phyloP scores from a whole-genome alignment of 2,888 invertebrate species.

The Meliscaeva auricollis region DNA sequence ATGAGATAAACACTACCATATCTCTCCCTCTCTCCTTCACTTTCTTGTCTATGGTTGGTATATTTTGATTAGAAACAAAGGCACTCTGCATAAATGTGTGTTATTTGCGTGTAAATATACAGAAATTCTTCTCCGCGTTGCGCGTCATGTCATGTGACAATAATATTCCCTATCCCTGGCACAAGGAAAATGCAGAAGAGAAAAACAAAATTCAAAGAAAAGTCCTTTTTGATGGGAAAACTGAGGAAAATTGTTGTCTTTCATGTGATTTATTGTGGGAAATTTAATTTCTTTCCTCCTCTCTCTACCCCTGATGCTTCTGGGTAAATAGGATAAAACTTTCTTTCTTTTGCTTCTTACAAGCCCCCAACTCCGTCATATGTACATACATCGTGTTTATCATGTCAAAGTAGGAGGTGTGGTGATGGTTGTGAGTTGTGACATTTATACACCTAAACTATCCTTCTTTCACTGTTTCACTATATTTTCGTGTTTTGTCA shows the following conservation, averaged over 20 bases:
- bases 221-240: conserved; percentile 30
- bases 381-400: neutral
- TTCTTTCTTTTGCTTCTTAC: conserved; percentile 7
- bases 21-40: neutral
- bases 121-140: conserved; percentile 1
- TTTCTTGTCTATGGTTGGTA: neutral
- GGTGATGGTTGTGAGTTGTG: neutral
- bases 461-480: conserved; percentile 41
- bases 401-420: neutral
- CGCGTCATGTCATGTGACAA: neutral
- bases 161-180: conserved; percentile 10
- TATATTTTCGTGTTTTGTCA: conserved; percentile 50
- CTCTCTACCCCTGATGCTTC: neutral
- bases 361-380: neutral
- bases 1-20: neutral
- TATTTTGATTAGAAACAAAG: conserved; percentile 62
- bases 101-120: neutral
- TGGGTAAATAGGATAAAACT: neutral
- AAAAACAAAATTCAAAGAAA: neutral
- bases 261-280: conserved; percentile 68
- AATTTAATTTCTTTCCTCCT: conserved; percentile 59
- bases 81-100: neutral
- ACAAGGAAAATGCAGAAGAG: too few relatives aligned
- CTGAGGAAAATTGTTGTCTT: conserved; percentile 60
- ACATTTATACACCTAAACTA: conserved; percentile 10